Percentiles rank a stretch among this genome's conserved stretches.
Evolutionary conservation across 2,113 vertebrate genomes (phyloP).

Genomic region (Alexandromys fortis): DNA sequence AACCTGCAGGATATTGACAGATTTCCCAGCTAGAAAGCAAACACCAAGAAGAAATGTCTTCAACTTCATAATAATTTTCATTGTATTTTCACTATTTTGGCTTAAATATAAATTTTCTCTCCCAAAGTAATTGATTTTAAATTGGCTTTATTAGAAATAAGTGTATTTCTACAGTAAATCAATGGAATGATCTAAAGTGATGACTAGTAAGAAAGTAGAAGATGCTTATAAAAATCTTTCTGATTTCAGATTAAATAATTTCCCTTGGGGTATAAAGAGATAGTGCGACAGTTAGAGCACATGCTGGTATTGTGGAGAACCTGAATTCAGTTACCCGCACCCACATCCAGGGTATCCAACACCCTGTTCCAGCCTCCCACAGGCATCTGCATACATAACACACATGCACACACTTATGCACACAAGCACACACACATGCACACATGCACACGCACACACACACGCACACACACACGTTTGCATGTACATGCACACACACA

Average conservation of each 20-base stretch:
- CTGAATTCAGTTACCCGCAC: background rate
- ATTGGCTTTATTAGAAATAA: background rate
- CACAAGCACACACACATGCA: background rate
- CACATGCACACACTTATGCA: too few species aligned
- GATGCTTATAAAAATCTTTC: background rate
- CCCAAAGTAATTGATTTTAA: constrained; percentile 15
- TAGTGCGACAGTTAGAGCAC: background rate
- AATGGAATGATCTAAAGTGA: background rate
- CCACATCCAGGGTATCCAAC: background rate
- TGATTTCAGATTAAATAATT: background rate
- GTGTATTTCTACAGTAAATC: background rate
- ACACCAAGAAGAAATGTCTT: background rate
- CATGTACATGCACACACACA: background rate
- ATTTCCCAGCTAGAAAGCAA: background rate
- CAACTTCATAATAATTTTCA: background rate
- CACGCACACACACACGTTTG: background rate
- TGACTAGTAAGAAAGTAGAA: background rate
- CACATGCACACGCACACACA: too few species aligned
- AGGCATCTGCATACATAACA: background rate
- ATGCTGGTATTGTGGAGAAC: background rate
- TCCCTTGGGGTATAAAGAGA: background rate
- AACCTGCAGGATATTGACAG: background rate
- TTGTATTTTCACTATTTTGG: background rate
- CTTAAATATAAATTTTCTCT: background rate
- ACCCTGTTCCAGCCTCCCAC: background rate